Evolutionary conservation across 1,140 invertebrate genomes (phyloP), one percentile per base, ranked within the genome.

Genomic region (Pseudomyrmex concolor): DNA sequence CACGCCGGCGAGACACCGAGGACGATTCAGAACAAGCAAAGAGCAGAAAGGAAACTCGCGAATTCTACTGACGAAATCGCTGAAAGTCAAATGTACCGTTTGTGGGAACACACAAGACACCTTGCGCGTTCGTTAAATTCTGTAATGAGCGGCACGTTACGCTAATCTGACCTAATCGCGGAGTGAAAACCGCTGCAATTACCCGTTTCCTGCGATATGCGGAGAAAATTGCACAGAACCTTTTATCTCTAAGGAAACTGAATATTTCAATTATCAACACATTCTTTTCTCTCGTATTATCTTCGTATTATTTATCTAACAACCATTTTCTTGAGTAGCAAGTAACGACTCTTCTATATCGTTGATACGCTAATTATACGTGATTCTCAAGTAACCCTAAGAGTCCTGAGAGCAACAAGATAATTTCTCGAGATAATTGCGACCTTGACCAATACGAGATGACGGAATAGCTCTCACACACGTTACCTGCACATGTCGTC

Each of bases 1-100:
- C 48, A 54, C 43, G 73, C 66, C 25, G 43, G 73, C 45, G 60
- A 19, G 25, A 34, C 25, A 64, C 34, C 12, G 48, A 77, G 12
- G n/a, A 77, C 48, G 60, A 66, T 66, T 9, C 12, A 22, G 48
- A 22, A 43, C 48, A 25, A 43, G 48, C 22, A 19, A 77, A 13
- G 48, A 77, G 25, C 17, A 54, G 48, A 77, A 77, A 55, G 12
- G 45, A 66, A 66, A 76, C 45, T 19, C 60, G 19, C 22, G 73
- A 54, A 66, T 66, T 48, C 25, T 34, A 12, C n/a, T n/a, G n/a
- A 15, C 54, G 48, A 77, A 66, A 77, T 22, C 34, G 25, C 25
- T 77, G 62, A 66, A 66, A 77, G 17, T 19, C 48, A 43, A 54
- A 77, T 66, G 25, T 77, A 77, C 73, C 62, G 73, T 77, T 66